Conservation (phyloP, 2,888 invertebrate genomes). For the Autographa pulchrina region DNA sequence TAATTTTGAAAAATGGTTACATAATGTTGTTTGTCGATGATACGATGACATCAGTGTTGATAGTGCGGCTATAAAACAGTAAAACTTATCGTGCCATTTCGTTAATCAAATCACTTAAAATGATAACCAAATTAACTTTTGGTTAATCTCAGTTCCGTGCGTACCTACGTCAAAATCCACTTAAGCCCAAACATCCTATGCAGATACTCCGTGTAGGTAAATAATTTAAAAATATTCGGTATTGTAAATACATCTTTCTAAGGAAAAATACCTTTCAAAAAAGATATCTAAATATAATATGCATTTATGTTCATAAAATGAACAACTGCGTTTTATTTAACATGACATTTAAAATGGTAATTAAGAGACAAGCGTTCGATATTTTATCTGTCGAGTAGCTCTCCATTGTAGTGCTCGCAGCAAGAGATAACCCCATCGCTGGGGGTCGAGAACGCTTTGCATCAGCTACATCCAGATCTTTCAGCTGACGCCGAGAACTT, state of each 20-base stretch:
- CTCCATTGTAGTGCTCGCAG: constrained; percentile 67
- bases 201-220: not conserved
- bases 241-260: too few species aligned
- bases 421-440: constrained; percentile 78
- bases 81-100: not conserved
- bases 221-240: too few species aligned
- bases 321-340: constrained; percentile 24
- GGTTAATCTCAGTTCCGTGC: not conserved
- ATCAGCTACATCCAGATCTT: constrained; percentile 73
- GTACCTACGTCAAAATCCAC: not conserved
- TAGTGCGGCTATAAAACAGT: not conserved
- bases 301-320: not conserved
- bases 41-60: not conserved
- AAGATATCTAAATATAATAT: too few species aligned
- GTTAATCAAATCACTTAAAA: constrained; percentile 2
- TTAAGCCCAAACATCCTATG: not conserved
- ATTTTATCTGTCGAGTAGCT: constrained; percentile 65
- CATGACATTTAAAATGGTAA: constrained; percentile 18
- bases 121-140: constrained; percentile 4
- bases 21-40: not conserved
- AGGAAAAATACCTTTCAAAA: too few species aligned
- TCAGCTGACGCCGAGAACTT: constrained; percentile 46
- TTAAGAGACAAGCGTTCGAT: constrained; percentile 32
- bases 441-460: constrained; percentile 77
- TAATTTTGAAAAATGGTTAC: not conserved